Base-by-base conservation (phyloP, 2,888 invertebrate genomes). In the Netelia melanura region DNA sequence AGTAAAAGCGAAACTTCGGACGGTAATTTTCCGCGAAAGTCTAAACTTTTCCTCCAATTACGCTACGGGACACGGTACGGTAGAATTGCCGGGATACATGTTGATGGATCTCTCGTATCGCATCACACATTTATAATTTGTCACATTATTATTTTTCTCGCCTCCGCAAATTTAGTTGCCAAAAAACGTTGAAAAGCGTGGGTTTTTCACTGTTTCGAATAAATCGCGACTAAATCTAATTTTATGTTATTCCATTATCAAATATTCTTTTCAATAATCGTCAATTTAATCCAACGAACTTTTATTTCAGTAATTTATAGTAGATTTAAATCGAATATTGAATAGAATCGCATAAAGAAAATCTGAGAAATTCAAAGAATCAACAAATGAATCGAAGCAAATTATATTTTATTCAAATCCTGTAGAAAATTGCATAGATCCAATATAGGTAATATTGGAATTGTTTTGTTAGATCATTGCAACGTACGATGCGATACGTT, bases 21-120 rank as follows among this genome's bases (percentile, higher is more conserved):
- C 56, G 44, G 56, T 72, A 67, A 83, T 83, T 83, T 83, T 77
- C 83, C 38, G 43, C 68, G 23, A 82, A 76, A 67, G 54, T 71
- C 65, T 17, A 23, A 82, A 71, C 64, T 75, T 75, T 56, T 72
- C 64, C 61, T 43, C n/a, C 61, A 48, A 48, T 81, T 65, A 52
- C 23, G 10, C 72, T 61, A 1, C 25, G 11, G 25, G 44, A 74
- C 30, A n/a, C 44, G 9, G 6, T 38, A 38, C 38, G 9, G 17
- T 62, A 72, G 67, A 75, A 65, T 80, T 67, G 23, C 17, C 17
- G 43, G 44, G 67, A 44, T 67, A 83, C 68, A 68, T 74, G 74
- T 83, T 79, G 72, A 67, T 52, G 52, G 6, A 62, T 48, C 52
- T 17, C 10, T 21, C 11, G 21, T 23, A 30, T 25, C 6, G 21